phyloP scores from a whole-genome alignment of 1,140 invertebrate genomes.

The Drosophila neocordata region DNA sequence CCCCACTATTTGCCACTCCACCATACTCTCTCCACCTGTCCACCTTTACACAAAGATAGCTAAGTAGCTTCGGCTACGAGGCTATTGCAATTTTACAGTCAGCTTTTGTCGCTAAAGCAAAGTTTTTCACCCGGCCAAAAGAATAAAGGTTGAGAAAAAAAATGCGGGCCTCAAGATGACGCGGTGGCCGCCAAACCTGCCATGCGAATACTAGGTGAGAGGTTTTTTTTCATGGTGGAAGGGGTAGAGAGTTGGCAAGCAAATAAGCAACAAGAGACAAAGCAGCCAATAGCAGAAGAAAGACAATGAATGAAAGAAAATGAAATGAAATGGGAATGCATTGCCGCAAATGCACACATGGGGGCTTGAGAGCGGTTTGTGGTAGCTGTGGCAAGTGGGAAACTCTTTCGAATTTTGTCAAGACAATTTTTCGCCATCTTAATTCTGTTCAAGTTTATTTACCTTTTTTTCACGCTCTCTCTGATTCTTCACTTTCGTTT shows the following conservation, averaged over 20 bases:
- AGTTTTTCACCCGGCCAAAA: neutral
- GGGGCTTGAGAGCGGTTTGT: conserved; percentile 5
- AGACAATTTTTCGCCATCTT: conserved; percentile 5
- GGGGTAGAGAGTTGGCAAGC: neutral
- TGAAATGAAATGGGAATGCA: conserved; percentile 6
- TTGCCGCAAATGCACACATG: conserved; percentile 9
- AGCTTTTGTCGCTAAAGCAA: neutral
- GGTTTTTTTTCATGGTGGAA: too few species aligned
- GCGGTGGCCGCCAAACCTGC: neutral
- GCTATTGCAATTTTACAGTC: conserved; percentile 8
- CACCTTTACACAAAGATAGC: neutral
- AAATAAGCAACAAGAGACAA: conserved; percentile 10
- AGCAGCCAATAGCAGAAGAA: neutral
- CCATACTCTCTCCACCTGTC: too few species aligned
- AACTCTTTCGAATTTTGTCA: conserved; percentile 2
- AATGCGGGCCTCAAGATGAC: conserved; percentile 10
- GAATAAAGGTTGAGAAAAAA: neutral
- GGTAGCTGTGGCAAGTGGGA: neutral
- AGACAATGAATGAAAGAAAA: conserved; percentile 6
- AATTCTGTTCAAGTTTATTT: conserved; percentile 6
- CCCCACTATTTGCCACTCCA: too few species aligned
- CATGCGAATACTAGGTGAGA: neutral
- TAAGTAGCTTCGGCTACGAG: neutral
- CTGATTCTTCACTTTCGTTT: neutral
- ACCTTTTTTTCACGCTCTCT: neutral